Evolutionary conservation across 2,888 invertebrate species (phyloP), one percentile per base, ranked within the genome.

Genomic region (Lasioglossum marginatum): DNA sequence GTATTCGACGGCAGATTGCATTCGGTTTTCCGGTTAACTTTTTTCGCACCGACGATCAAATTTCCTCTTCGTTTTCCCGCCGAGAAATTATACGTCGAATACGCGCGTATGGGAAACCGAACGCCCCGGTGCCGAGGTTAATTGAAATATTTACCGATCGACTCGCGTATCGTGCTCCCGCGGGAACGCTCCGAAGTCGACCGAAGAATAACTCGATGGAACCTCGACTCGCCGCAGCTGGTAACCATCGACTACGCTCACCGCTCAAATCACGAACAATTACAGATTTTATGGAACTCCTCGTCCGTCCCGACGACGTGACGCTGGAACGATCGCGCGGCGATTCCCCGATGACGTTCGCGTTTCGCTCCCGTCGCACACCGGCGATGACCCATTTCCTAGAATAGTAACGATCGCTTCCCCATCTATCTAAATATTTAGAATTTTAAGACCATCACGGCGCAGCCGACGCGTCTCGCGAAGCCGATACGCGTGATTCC

Each of bases 321-420:
- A 57, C 10, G n/a, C 27, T 63, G 60, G 60, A 63, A 63, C 60
- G 60, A 63, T 31, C 52, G 23, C 27, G 27, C 63, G 31, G 31
- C 16, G 63, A 63, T 31, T 63, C 23, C 52, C 23, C 52, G 23
- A 52, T 3, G n/a, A 10, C 23, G 52, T 3, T 31, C 16, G 63
- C 6, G 63, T 63, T 63, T 63, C 31, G 60, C n/a, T 6, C 27
- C 2, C 27, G 27, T 60, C 27, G 63, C 63, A 63, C 63, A 52
- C 52, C 16, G 16, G 31, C 63, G 63, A 63, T 63, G 63, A 31
- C 63, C 63, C 80, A 37, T 66, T 82, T 82, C 74, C 75, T 43
- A 37, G 74, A 74, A 81, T 74, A 82, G 81, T 52, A 74, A 5
- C 81, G 43, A 75, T 66, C 45, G 78, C 37, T 70, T 70, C 37